Percentiles rank a stretch among this genome's conserved stretches.
These are phyloP conservation scores for Myotis davidii DNA, from an alignment of 2,113 vertebrate species.

Conservation along the genomic window DNA sequence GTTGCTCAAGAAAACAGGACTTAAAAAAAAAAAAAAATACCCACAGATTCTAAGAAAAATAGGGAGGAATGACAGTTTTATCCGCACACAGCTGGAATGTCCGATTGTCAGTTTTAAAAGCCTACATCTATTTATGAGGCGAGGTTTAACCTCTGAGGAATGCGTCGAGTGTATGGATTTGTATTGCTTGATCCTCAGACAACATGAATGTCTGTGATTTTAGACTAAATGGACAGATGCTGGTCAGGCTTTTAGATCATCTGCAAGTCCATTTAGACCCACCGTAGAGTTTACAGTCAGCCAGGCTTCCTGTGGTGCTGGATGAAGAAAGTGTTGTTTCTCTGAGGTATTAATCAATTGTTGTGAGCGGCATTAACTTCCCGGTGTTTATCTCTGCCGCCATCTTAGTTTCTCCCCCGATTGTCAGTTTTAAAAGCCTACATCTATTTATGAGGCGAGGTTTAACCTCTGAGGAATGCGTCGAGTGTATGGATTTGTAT, in stretches of 20 bases:
- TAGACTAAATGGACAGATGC: neutral
- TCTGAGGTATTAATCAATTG: too few species aligned
- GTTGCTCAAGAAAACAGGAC: neutral
- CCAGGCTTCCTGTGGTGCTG: too few species aligned
- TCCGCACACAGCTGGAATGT: neutral
- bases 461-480: neutral
- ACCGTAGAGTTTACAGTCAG: too few species aligned
- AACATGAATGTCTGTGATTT: neutral
- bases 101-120: constrained; percentile 34
- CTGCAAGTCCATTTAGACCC: neutral
- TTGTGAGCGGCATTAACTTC: too few species aligned
- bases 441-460: constrained; percentile 3
- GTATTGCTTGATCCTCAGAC: neutral
- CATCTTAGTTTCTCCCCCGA: too few species aligned
- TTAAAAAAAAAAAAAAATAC: neutral
- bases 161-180: neutral
- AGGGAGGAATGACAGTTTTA: constrained; percentile 16
- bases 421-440: constrained; percentile 47
- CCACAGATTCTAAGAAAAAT: neutral
- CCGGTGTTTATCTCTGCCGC: too few species aligned
- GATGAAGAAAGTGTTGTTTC: too few species aligned
- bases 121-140: constrained; percentile 1
- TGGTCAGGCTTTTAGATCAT: neutral
- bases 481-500: neutral
- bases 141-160: neutral